phyloP scores from a whole-genome alignment of 2,797 vertebrate genomes.

The Bryconaethiops microstoma region DNA sequence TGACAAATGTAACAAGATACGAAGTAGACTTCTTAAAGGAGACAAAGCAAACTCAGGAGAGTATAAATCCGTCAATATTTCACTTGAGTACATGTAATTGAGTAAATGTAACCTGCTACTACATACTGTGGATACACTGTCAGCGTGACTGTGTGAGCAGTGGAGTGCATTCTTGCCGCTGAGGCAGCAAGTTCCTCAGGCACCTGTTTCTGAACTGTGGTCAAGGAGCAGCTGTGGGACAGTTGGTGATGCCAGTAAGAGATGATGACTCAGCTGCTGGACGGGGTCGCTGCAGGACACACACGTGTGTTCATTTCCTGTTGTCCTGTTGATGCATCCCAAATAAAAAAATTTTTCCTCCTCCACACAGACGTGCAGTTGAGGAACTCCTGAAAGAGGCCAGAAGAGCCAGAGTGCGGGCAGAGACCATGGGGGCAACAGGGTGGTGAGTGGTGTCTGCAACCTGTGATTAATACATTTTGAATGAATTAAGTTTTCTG shows the following conservation, averaged over 20 bases:
- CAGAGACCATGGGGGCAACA: constrained; percentile 96
- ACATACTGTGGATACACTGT: not conserved
- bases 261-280: constrained; percentile 18
- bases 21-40: too few species aligned
- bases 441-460: constrained; percentile 83
- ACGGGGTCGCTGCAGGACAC: not conserved
- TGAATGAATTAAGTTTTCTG: too few species aligned
- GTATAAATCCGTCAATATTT: not conserved
- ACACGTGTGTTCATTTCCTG: constrained; percentile 15
- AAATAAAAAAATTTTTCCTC: not conserved
- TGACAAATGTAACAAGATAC: too few species aligned
- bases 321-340: not conserved
- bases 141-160: constrained; percentile 4
- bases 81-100: not conserved
- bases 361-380: constrained; percentile 84
- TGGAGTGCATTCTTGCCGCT: not conserved
- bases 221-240: constrained; percentile 25
- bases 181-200: not conserved
- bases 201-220: constrained; percentile 22
- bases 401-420: constrained; percentile 89
- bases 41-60: not conserved
- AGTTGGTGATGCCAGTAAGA: constrained; percentile 23
- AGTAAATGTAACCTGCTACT: not conserved
- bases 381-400: constrained; percentile 96
- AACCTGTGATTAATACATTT: not conserved